Base-by-base conservation (phyloP, 2,888 invertebrate genomes). In the Sceliomorpha sp. region DNA sequence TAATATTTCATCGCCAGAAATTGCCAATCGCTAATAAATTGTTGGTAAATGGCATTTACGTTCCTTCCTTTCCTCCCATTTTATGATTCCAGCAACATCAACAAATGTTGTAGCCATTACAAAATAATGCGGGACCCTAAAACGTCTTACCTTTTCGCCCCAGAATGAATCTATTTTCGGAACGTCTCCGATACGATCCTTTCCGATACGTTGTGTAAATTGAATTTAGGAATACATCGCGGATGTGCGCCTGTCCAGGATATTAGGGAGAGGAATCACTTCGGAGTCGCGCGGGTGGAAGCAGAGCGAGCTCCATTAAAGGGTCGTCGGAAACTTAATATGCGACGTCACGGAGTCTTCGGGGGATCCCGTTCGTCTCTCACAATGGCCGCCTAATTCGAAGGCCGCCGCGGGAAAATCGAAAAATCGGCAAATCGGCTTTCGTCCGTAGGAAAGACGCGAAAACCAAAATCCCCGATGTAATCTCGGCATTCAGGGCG, bases 401-500 rank as follows among this genome's bases (percentile, higher is more conserved):
- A 79, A 71, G 72, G 69, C 76, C 69, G 67, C 67, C 67, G 13
- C 42, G 40, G 51, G 27, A 73, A 81, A 77, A 79, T 80, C 77
- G 78, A 75, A 75, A 86, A 87, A 88, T 88, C 86, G 82, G 84
- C 82, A 87, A 88, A 88, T 88, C 88, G 86, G 88, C 86, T 88
- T 88, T 87, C 72, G 81, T 75, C 79, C 80, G 76, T 75, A 80
- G 81, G 83, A 85, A 83, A 84, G 83, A 84, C 81, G 82, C 78
- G 80, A 83, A 85, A 87, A 88, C 88, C 88, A 86, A 88, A 88
- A 88, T 88, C 88, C 88, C 82, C 76, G 70, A 76, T 88, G 88
- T 88, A 88, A 88, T 88, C 88, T 86, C 75, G 82, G 79, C 79
- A 84, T 87, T 86, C 82, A 84, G 71, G 55, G 78, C 47, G 80